These are phyloP conservation scores for Darevskia nairensis DNA, from an alignment of 2,797 vertebrate species.

Conservation along the genomic window DNA sequence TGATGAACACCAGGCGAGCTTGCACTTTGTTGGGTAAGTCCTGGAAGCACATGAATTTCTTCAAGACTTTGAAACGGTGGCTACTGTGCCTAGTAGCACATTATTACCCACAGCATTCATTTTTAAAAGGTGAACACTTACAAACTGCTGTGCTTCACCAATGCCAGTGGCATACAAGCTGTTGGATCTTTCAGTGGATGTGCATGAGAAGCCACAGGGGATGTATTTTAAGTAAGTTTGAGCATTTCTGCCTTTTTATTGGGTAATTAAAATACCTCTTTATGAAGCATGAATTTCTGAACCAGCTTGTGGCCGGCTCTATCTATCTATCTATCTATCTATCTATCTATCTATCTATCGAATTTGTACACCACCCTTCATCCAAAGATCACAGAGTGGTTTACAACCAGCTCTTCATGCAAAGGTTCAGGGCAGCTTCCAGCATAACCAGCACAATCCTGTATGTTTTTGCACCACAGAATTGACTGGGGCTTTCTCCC, in stretches of 20 bases:
- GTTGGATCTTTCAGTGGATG: neutral
- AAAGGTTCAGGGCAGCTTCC: neutral
- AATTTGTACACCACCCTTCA: too few species aligned
- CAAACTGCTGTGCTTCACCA: neutral
- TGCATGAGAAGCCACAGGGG: neutral
- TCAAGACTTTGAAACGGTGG: neutral
- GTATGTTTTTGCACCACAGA: neutral
- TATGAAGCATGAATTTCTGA: neutral
- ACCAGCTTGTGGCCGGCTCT: neutral
- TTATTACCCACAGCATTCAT: neutral
- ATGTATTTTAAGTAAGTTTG: neutral
- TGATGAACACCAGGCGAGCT: constrained; percentile 89
- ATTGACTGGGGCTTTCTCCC: neutral
- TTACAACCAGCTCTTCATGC: neutral
- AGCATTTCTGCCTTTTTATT: too few species aligned
- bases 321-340: too few species aligned
- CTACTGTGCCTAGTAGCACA: neutral
- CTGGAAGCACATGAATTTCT: neutral
- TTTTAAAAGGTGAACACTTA: neutral
- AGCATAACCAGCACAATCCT: neutral
- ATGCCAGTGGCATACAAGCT: neutral
- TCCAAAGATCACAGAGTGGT: too few species aligned
- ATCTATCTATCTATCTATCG: too few species aligned
- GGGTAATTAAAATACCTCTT: neutral
- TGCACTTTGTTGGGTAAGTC: constrained; percentile 91